Evolutionary conservation across 2,113 vertebrate species (phyloP).

Genomic region (Gallinago undulata): DNA sequence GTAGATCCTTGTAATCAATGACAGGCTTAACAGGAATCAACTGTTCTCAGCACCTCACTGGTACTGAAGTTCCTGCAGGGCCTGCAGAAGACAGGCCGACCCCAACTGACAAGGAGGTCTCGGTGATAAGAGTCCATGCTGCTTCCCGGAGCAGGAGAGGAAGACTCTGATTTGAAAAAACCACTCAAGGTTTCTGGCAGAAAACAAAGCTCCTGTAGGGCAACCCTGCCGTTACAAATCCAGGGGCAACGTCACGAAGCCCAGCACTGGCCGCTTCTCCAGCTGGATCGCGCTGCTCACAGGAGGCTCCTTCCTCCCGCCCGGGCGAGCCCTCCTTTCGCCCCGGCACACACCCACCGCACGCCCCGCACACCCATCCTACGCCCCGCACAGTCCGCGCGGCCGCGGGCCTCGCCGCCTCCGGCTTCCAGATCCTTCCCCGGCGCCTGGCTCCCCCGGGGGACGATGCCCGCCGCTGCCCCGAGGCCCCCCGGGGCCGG

Average conservation of each 20-base stretch:
- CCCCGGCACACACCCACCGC: not conserved
- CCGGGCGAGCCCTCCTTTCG: fast-evolving
- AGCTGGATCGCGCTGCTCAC: not conserved
- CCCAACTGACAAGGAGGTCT: not conserved
- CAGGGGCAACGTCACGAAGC: fast-evolving
- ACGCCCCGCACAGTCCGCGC: not conserved
- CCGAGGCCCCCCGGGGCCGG: too few species aligned
- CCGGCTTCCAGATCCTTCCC: not conserved
- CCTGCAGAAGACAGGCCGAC: not conserved
- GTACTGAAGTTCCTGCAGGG: not conserved
- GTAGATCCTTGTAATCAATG: not conserved
- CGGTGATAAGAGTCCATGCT: fast-evolving
- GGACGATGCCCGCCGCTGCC: too few species aligned
- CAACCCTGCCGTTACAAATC: fast-evolving
- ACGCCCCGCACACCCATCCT: fast-evolving
- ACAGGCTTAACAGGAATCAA: not conserved
- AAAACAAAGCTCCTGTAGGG: not conserved
- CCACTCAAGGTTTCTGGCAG: fast-evolving
- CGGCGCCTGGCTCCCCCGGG: fast-evolving
- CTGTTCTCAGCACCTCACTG: not conserved
- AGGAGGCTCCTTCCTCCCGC: too few species aligned
- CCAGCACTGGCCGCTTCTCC: not conserved
- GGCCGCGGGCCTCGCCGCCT: not conserved
- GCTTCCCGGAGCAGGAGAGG: not conserved
- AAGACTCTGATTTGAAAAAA: not conserved